Percentiles rank a stretch among this genome's conserved stretches.
phyloP scores from a whole-genome alignment of 2,797 vertebrate species.

The Argentina silus region DNA sequence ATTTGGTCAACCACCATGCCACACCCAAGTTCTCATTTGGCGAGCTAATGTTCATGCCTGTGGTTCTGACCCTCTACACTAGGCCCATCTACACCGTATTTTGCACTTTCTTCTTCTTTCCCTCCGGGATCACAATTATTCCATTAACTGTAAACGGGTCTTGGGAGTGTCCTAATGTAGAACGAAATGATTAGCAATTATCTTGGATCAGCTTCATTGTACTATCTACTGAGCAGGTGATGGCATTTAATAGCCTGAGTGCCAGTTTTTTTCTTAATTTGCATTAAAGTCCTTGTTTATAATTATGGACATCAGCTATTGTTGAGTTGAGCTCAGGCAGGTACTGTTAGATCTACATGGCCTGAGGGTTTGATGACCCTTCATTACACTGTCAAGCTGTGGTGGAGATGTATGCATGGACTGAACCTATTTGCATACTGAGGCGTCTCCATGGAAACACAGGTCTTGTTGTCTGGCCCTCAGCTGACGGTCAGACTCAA shows the following conservation, averaged over 20 bases:
- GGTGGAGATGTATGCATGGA: constrained; percentile 48
- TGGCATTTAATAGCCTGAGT: constrained; percentile 24
- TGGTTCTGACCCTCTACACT: neutral
- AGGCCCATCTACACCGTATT: constrained; percentile 2
- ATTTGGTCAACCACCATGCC: neutral
- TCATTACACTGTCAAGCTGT: constrained; percentile 57
- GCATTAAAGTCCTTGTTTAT: neutral
- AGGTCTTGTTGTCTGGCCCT: constrained; percentile 42
- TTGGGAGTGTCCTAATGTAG: constrained; percentile 7
- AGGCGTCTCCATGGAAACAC: constrained; percentile 61
- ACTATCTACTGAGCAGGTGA: constrained; percentile 17
- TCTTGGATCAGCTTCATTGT: constrained; percentile 14
- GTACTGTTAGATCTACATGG: neutral
- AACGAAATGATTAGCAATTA: constrained; percentile 21
- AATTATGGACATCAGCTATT: neutral
- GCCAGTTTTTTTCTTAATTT: neutral
- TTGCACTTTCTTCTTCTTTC: constrained; percentile 7
- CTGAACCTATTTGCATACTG: constrained; percentile 28
- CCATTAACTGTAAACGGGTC: constrained; percentile 29
- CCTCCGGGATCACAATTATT: constrained; percentile 6
- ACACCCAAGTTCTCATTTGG: neutral
- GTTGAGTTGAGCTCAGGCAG: neutral
- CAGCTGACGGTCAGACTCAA: constrained; percentile 42
- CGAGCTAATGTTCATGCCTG: constrained; percentile 5
- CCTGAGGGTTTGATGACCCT: constrained; percentile 47